These are phyloP conservation scores for Apostichopus japonicus DNA, from an alignment of 35 echinoderm and acorn worm genomes.

Conservation along the genomic window DNA sequence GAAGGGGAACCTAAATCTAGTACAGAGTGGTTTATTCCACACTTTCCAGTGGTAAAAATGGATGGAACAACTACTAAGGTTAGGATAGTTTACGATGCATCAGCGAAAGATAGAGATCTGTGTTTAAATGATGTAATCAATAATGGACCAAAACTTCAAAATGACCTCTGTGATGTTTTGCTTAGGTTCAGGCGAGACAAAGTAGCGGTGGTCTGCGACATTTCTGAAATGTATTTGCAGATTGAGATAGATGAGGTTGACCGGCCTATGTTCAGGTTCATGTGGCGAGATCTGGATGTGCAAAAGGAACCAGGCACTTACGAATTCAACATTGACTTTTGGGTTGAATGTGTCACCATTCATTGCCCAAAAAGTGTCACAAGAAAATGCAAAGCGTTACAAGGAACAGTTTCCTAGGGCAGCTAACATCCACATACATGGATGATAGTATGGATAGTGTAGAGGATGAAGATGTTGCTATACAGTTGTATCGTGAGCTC, in stretches of 20 bases:
- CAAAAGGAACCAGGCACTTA: slow-evolving; percentile 22
- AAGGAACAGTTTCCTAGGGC: slow-evolving; percentile 18
- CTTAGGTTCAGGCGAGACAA: slow-evolving; percentile 7
- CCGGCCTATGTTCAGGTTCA: slow-evolving; percentile 34
- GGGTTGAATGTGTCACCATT: slow-evolving; percentile 58
- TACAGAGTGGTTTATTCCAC: slow-evolving; percentile 50
- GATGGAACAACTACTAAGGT: slow-evolving; percentile 49
- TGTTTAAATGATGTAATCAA: slow-evolving; percentile 61
- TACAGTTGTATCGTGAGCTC: slow-evolving; percentile 49
- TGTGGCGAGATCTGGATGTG: slow-evolving; percentile 37
- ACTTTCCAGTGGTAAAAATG: slow-evolving; percentile 60
- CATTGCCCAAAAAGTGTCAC: slow-evolving; percentile 42
- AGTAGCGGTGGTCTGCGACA: slow-evolving; percentile 24
- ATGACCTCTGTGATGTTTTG: slow-evolving; percentile 49
- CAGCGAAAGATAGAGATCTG: slow-evolving; percentile 25
- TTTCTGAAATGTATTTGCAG: slow-evolving; percentile 35
- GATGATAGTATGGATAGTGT: slow-evolving; percentile 55
- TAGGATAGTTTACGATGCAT: slow-evolving; percentile 54
- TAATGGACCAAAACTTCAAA: slow-evolving; percentile 57
- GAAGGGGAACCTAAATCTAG: background rate
- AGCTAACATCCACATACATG: slow-evolving; percentile 48
- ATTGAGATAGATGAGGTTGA: slow-evolving; percentile 6
- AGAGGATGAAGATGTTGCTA: slow-evolving; percentile 33
- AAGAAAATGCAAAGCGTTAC: slow-evolving; percentile 41
- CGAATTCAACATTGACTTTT: slow-evolving; percentile 52